phyloP scores from a whole-genome alignment of 2,797 vertebrate genomes.

The Hypotaenidia philippensis region DNA sequence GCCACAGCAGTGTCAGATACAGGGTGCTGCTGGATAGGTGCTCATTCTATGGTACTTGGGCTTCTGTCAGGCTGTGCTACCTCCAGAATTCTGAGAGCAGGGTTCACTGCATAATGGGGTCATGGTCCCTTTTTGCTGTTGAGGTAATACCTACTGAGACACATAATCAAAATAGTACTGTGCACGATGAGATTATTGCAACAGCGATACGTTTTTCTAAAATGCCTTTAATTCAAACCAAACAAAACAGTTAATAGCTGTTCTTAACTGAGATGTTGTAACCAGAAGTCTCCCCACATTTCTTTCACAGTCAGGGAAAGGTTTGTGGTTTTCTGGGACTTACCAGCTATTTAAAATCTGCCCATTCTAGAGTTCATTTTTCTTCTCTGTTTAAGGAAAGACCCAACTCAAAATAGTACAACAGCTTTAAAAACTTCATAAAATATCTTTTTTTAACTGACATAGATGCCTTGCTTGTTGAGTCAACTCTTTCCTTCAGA shows the following conservation, averaged over 20 bases:
- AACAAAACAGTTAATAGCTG: not conserved
- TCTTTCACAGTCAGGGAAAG: not conserved
- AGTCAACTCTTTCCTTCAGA: conserved; percentile 1
- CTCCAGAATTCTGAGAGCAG: not conserved
- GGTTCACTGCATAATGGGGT: not conserved
- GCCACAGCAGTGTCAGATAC: not conserved
- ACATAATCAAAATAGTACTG: not conserved
- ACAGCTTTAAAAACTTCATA: not conserved
- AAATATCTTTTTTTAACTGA: not conserved
- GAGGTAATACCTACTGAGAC: not conserved
- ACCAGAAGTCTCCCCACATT: not conserved
- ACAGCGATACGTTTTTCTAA: not conserved
- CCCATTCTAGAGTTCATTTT: not conserved
- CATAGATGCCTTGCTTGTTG: not conserved
- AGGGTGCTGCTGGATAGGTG: not conserved
- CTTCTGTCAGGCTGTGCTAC: not conserved
- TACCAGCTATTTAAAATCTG: not conserved
- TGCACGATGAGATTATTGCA: not conserved
- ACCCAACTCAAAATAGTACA: not conserved
- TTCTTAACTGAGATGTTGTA: not conserved
- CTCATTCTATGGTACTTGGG: not conserved
- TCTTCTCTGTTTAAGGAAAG: not conserved
- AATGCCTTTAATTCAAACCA: not conserved
- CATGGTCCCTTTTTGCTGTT: not conserved
- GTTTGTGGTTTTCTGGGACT: not conserved